phyloP scores from a whole-genome alignment of 2,113 vertebrate genomes.

The Coryphaenoides rupestris region DNA sequence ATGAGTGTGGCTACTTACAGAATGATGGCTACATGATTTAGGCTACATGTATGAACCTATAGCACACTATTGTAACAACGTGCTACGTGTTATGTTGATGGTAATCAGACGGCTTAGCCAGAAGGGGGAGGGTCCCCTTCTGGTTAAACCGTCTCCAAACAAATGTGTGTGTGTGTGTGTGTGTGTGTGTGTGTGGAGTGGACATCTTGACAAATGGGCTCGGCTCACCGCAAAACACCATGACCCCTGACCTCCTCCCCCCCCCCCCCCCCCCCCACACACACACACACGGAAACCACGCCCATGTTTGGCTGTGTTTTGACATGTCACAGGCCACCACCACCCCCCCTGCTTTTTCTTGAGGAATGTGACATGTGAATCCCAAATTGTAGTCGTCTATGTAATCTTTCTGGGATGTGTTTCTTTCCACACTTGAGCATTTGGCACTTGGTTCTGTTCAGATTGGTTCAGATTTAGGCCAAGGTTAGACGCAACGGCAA shows the following conservation, averaged over 20 bases:
- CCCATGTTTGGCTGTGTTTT: background rate
- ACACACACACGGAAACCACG: constrained; percentile 23
- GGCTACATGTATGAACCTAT: no score
- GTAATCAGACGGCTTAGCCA: no score
- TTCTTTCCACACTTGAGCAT: background rate
- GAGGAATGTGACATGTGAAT: no score
- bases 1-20: constrained; percentile 23
- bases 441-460: background rate
- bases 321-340: no score
- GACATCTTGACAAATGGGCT: constrained; percentile 34
- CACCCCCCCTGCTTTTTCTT: no score
- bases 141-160: constrained; percentile 29
- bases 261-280: constrained; percentile 25
- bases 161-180: no score
- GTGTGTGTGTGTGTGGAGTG: constrained; percentile 19
- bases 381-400: no score
- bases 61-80: no score
- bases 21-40: no score
- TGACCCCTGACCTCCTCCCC: constrained; percentile 30
- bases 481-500: constrained; percentile 5
- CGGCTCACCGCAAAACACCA: constrained; percentile 16
- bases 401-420: no score
- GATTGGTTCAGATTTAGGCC: constrained; percentile 9
- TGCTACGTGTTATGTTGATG: background rate
- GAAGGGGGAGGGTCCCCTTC: no score